phyloP scores from a whole-genome alignment of 1,140 invertebrate species.

The Sogatella furcifera region DNA sequence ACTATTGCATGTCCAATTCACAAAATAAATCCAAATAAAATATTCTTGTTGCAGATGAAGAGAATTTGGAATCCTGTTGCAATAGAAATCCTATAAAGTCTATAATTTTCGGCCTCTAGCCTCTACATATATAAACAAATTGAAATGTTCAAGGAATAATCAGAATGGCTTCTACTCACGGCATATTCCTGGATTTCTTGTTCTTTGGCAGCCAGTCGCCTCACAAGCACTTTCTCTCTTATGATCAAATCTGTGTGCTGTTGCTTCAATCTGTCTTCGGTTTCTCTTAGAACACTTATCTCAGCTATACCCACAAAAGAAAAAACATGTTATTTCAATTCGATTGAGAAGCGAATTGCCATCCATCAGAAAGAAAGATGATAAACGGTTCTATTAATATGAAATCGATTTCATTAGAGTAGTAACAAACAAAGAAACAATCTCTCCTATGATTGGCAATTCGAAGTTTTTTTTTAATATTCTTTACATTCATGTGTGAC shows the following conservation, averaged over 20 bases:
- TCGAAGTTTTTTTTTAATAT: not conserved
- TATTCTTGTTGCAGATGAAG: too few species aligned
- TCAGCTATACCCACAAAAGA: conserved; percentile 45
- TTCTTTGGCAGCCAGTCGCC: conserved; percentile 85
- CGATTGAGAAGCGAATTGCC: not conserved
- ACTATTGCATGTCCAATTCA: too few species aligned
- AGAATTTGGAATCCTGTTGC: too few species aligned
- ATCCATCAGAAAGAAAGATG: not conserved
- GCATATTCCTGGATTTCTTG: conserved; percentile 93
- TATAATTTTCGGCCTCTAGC: too few species aligned
- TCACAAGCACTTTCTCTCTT: conserved; percentile 82
- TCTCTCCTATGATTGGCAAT: not conserved
- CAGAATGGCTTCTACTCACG: conserved; percentile 46
- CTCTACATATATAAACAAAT: too few species aligned
- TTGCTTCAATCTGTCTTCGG: conserved; percentile 69
- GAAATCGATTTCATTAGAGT: not conserved
- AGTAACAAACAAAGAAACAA: not conserved
- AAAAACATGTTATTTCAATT: conserved; percentile 19
- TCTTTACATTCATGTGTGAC: too few species aligned
- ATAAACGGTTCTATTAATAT: not conserved
- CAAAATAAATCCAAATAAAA: too few species aligned
- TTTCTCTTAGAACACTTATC: conserved; percentile 59
- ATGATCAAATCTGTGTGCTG: conserved; percentile 76
- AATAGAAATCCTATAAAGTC: too few species aligned
- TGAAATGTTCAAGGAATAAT: too few species aligned